Evolutionary conservation across 2,888 invertebrate species (phyloP), one percentile per base, ranked within the genome.

Genomic region (Dryobotodes eremita): DNA sequence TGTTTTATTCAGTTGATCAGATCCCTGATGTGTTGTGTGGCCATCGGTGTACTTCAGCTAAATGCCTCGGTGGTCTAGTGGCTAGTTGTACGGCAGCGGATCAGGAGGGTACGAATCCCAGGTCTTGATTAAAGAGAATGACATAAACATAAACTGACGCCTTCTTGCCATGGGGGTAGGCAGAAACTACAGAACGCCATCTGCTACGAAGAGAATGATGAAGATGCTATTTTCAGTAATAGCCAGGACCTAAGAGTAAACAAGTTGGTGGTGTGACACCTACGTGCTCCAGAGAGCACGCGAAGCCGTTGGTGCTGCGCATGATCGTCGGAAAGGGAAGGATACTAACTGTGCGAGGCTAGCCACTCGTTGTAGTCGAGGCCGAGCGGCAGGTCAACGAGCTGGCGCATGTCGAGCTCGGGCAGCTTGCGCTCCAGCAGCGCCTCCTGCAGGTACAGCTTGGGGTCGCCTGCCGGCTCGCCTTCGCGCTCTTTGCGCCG

Each of bases 351-450:
- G 96, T 99, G 99, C 88, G 99, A 99, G 89, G 99, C 99, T 93
- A 99, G 98, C 99, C 99, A 99, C 97, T 99, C 99, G 97, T 99
- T 99, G 97, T 99, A 98, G 97, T 99, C 99, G 95, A 99, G 98
- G 88, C 99, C 99, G 90, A 98, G 98, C 91, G 99, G 99, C 95
- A 99, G 97, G 96, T 99, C 98, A 89, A 99, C 99, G 95, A 99
- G 97, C 97, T 99, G 98, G 95, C 98, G 98, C 97, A 99, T 98
- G 97, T 99, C 99, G 94, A 99, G 98, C 97, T 99, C 99, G 91
- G 99, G 98, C 95, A 99, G 97, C 97, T 99, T 98, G 96, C 99
- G 98, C 97, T 99, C 99, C 94, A 99, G 98, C 93, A 99, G 98
- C 94, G 98, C 98, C 95, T 99, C 99, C 97, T 99, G 99, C 96